Base-by-base conservation (phyloP, 2,113 vertebrate genomes). In the Corvus hawaiiensis region DNA sequence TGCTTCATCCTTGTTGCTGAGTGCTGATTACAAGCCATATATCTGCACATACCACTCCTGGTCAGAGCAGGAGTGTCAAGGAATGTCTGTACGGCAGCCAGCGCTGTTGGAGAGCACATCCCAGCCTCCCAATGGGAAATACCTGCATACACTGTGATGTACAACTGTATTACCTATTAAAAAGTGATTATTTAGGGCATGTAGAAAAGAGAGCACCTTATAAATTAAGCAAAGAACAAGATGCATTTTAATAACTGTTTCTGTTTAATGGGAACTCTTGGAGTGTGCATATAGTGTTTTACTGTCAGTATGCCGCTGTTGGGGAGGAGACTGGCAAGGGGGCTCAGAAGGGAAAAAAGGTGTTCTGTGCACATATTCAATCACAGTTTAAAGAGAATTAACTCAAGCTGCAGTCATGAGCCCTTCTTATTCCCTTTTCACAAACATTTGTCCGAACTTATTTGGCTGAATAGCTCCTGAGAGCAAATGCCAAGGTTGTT, bases 141-240 rank as follows among this genome's bases (percentile, higher is more conserved):
- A 16, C 21, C 61, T 64, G 44, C 67, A 28, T 9, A 5, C 32
- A 24, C 20, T 9, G 11, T 10, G 41, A 54, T 83, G 80, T 74
- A 61, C 63, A 69, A 28, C 59, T 66, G 11, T 41, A 80, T 88
- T 73, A 58, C 37, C 80, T 64, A 77, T 92, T 88, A 77, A 89
- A 87, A 91, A 66, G 39, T 20, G 33, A 66, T 92, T 95, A 90
- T 89, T 92, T 90, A 89, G 63, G 64, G 32, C 86, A 49, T 49
- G 89, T 95, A 84, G 72, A 32, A 73, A 72, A 83, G 63, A 83
- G n/a, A 83, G 10, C 16, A 3, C 22, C 7, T 73, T 80, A 92
- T 83, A 84, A 92, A 90, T 92, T 89, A 89, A 76, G 71, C 79
- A 76, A 86, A 80, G 89, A 86, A 86, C 59, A 66, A 90, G 80